A percentile compares a stretch with the other conserved stretches of the same genome.
Conservation (phyloP, 1,140 invertebrate genomes). For the Drosophila ficusphila region DNA sequence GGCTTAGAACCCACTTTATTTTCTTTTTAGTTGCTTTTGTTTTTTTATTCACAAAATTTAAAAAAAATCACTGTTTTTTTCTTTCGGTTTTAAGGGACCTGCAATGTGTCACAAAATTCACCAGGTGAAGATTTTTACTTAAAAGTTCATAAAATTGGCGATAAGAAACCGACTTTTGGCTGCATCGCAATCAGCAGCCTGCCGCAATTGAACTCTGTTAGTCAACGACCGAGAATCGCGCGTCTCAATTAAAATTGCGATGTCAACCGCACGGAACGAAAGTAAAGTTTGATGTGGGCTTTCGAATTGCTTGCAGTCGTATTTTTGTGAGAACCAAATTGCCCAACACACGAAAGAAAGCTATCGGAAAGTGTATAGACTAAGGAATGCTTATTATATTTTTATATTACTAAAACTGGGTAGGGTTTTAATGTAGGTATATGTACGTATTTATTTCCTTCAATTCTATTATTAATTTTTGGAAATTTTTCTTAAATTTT, state of each 20-base stretch:
- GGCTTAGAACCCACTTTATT: too few species aligned
- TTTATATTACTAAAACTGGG: too few species aligned
- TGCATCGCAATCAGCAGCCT: neutral
- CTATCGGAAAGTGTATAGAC: neutral
- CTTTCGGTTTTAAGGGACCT: too few species aligned
- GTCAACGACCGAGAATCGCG: conserved; percentile 28
- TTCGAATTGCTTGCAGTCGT: conserved; percentile 18
- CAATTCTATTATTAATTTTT: too few species aligned
- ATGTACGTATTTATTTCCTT: too few species aligned
- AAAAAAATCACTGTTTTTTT: too few species aligned
- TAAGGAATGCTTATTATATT: conserved; percentile 1
- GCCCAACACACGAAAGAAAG: conserved; percentile 16
- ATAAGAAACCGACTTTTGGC: conserved; percentile 47
- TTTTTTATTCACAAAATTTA: too few species aligned
- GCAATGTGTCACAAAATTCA: too few species aligned
- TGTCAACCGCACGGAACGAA: conserved; percentile 58
- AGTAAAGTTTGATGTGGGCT: conserved; percentile 55
- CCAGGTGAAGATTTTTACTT: neutral
- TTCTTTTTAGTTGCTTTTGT: too few species aligned
- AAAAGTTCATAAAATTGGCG: conserved; percentile 1
- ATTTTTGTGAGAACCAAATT: conserved; percentile 30
- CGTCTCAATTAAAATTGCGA: conserved; percentile 8
- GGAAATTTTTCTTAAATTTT: neutral
- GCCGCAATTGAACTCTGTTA: conserved; percentile 10
- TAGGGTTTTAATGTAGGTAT: too few species aligned